These are phyloP conservation scores for Uromys caudimaculatus DNA, from an alignment of 2,797 vertebrate species.

Conservation along the genomic window DNA sequence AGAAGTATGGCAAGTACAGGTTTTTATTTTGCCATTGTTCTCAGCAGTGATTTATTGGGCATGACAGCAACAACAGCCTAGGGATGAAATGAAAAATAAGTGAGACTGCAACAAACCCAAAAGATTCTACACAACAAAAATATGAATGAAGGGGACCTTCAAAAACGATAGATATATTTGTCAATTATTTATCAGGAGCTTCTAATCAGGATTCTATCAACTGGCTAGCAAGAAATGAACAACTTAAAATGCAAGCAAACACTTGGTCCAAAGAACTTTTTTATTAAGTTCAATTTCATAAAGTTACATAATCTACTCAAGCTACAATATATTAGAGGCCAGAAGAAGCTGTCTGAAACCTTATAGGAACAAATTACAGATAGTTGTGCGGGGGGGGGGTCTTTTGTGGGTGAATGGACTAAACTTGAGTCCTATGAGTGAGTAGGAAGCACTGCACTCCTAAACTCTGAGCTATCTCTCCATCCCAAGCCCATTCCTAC, in stretches of 20 bases:
- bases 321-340: not conserved
- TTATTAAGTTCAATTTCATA: not conserved
- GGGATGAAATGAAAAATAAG: not conserved
- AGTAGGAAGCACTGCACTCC: not conserved
- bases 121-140: not conserved
- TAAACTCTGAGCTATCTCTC: too few relatives aligned
- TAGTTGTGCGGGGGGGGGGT: rapidly evolving
- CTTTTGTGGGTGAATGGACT: not conserved
- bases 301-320: not conserved
- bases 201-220: not conserved
- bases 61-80: not conserved
- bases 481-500: not conserved
- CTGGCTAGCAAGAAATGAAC: not conserved
- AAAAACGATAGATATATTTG: not conserved
- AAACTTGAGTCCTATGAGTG: not conserved
- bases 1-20: not conserved
- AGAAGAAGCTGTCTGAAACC: not conserved
- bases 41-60: too few relatives aligned
- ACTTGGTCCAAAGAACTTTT: not conserved
- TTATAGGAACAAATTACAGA: not conserved
- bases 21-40: not conserved
- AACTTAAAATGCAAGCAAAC: not conserved
- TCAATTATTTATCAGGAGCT: not conserved
- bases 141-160: not conserved
- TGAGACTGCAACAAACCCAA: not conserved